Evolutionary conservation across 2,113 vertebrate species (phyloP).

Genomic region (Eurypyga helias): DNA sequence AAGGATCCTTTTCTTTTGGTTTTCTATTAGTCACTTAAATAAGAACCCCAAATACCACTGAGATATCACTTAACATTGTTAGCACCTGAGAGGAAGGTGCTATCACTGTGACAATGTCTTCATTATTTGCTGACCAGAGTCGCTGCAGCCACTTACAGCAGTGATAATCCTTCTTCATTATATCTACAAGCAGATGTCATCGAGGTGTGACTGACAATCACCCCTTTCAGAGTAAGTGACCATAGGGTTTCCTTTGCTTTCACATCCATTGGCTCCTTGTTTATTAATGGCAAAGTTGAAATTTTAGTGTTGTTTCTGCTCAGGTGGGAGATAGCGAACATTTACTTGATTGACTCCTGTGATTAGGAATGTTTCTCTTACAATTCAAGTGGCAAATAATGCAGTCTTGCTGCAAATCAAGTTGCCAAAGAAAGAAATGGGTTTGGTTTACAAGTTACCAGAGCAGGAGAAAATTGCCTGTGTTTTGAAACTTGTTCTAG

Average conservation of each 20-base stretch:
- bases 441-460: neutral
- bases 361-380: neutral
- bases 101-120: neutral
- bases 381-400: neutral
- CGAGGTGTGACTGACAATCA: conserved; percentile 81
- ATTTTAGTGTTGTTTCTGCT: neutral
- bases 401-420: neutral
- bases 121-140: conserved; percentile 77
- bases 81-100: conserved; percentile 1
- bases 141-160: conserved; percentile 64
- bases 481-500: neutral
- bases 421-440: neutral
- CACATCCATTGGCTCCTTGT: neutral
- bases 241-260: conserved; percentile 62
- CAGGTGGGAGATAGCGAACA: neutral
- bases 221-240: conserved; percentile 66
- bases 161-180: conserved; percentile 86
- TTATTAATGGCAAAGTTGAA: conserved; percentile 27
- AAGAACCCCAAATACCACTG: neutral
- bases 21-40: neutral
- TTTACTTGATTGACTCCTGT: conserved; percentile 8
- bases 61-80: conserved; percentile 29
- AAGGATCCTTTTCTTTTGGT: neutral
- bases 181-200: conserved; percentile 78
- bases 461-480: neutral